phyloP scores from a whole-genome alignment of 1,140 invertebrate genomes.

The Pachyrhynchus sulphureomaculatus region DNA sequence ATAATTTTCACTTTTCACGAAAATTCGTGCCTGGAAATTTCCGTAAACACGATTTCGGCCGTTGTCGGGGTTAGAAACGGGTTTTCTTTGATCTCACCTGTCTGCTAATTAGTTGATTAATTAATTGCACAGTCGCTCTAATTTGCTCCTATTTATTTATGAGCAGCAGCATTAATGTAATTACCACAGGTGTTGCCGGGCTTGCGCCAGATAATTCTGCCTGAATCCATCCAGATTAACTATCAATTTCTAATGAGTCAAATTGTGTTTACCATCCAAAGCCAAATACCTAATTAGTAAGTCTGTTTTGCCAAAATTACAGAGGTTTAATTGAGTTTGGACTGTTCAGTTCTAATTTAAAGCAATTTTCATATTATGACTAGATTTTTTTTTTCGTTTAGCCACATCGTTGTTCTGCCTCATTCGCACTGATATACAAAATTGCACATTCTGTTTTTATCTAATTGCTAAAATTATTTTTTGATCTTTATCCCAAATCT shows the following conservation, averaged over 20 bases:
- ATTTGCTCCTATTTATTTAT: conserved; percentile 36
- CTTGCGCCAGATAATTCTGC: conserved; percentile 11
- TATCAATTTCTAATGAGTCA: conserved; percentile 19
- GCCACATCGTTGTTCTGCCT: too few relatives aligned
- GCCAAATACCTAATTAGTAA: neutral
- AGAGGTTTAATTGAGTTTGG: conserved; percentile 3
- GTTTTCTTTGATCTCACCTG: conserved; percentile 44
- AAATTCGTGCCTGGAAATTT: conserved; percentile 18
- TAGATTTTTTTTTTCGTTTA: too few relatives aligned
- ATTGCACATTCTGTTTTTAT: too few relatives aligned
- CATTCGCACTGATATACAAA: too few relatives aligned
- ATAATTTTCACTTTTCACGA: conserved; percentile 12
- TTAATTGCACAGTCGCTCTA: conserved; percentile 49
- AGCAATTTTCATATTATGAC: too few relatives aligned
- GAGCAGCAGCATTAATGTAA: conserved; percentile 8
- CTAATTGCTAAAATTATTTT: too few relatives aligned
- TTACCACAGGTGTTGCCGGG: conserved; percentile 13
- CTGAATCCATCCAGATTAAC: conserved; percentile 9
- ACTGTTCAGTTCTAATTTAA: too few relatives aligned
- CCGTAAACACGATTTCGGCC: conserved; percentile 27
- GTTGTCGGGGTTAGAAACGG: conserved; percentile 36
- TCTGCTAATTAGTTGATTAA: conserved; percentile 50
- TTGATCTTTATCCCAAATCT: too few relatives aligned
- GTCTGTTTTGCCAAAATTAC: conserved; percentile 4
- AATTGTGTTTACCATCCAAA: conserved; percentile 7